phyloP scores from a whole-genome alignment of 1,140 invertebrate species.

The Penaeus vannamei region DNA sequence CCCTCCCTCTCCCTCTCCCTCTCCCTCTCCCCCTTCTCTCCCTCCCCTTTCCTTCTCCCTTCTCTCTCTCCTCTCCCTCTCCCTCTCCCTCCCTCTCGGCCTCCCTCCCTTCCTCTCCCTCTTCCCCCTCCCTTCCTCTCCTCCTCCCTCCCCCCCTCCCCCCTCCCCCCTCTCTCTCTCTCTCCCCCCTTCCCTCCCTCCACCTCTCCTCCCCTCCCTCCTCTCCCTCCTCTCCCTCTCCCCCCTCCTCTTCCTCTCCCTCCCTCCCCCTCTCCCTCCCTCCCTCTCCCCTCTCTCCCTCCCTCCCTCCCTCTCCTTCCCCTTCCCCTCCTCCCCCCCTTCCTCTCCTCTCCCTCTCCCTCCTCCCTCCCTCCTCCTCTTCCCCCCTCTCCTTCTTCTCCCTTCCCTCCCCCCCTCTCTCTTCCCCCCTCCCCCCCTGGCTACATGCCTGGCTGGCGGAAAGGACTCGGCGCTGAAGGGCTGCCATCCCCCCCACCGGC shows the following conservation, averaged over 20 bases:
- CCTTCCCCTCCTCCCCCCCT: constrained; percentile 9
- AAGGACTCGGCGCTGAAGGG: no score
- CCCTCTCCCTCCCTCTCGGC: no score
- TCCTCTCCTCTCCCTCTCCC: no score
- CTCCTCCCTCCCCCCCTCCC: background rate
- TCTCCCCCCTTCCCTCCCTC: background rate
- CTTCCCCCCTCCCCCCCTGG: constrained; percentile 8
- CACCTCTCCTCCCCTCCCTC: background rate
- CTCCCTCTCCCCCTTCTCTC: no score
- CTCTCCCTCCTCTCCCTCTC: background rate
- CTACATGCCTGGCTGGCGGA: no score
- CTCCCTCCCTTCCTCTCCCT: no score
- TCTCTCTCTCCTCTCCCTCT: no score
- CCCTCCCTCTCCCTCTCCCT: no score
- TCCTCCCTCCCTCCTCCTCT: constrained; percentile 1
- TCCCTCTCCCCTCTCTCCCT: constrained; percentile 9
- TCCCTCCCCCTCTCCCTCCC: background rate
- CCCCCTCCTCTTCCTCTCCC: background rate
- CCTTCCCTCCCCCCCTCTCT: background rate
- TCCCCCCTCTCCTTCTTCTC: no score
- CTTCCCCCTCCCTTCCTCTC: background rate
- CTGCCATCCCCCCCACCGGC: no score
- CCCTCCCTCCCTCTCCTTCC: constrained; percentile 9
- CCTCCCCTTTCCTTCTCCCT: no score
- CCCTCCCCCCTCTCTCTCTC: no score